Conservation (phyloP, 2,113 vertebrate species). For the Sciurus niger region DNA sequence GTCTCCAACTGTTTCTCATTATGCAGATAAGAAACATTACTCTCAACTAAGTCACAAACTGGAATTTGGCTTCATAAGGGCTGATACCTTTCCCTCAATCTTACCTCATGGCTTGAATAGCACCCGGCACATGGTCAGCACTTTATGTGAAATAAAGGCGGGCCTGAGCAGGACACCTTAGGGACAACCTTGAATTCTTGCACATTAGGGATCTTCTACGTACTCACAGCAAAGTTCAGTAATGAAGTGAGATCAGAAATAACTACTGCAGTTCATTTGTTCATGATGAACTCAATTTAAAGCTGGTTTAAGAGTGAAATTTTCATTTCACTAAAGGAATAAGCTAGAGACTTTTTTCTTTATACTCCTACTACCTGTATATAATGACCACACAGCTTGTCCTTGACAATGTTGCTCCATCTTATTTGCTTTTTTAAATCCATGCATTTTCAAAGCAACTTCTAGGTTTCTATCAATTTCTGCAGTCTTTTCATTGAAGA, state of each 20-base stretch:
- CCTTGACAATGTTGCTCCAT: background rate
- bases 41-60: background rate
- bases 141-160: background rate
- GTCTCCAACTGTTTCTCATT: background rate
- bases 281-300: background rate
- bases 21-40: background rate
- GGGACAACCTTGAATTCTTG: background rate
- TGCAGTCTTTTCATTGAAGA: too few relatives aligned
- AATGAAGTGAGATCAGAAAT: background rate
- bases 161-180: background rate
- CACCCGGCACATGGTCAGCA: background rate
- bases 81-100: background rate
- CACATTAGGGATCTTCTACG: background rate
- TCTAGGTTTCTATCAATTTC: background rate
- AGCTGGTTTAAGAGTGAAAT: background rate
- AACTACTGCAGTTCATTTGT: background rate
- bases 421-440: background rate
- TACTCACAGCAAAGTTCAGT: background rate
- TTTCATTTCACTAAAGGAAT: too few relatives aligned
- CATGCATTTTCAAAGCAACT: background rate
- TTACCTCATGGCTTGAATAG: background rate
- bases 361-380: background rate
- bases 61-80: background rate
- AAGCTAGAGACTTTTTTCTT: background rate
- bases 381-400: background rate